Percentiles rank a stretch among this genome's conserved stretches.
These are phyloP conservation scores for Eurytemora carolleeae DNA, from an alignment of 1,140 invertebrate species.

Conservation along the genomic window DNA sequence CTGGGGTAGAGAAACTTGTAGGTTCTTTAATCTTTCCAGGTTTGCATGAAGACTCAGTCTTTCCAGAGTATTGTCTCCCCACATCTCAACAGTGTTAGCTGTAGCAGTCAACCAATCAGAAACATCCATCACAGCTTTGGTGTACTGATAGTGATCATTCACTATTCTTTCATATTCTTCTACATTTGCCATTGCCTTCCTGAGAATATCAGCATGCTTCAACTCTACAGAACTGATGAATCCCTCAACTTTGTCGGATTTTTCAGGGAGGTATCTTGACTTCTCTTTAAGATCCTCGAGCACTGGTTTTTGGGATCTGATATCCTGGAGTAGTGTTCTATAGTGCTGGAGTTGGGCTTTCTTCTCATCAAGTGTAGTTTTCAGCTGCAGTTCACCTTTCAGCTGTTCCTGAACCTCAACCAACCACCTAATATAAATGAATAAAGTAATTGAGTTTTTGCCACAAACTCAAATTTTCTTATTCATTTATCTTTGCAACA, in stretches of 20 bases:
- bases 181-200: slow-evolving; percentile 38
- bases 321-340: slow-evolving; percentile 57
- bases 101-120: slow-evolving; percentile 80
- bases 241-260: slow-evolving; percentile 39
- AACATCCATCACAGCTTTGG: slow-evolving; percentile 63
- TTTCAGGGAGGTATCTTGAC: slow-evolving; percentile 47
- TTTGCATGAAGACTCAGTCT: slow-evolving; percentile 70
- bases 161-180: slow-evolving; percentile 63
- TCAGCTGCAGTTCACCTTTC: slow-evolving; percentile 50
- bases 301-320: slow-evolving; percentile 64
- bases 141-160: slow-evolving; percentile 74
- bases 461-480: too few species aligned
- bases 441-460: too few species aligned
- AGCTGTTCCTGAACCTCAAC: slow-evolving; percentile 48
- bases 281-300: slow-evolving; percentile 58
- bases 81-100: slow-evolving; percentile 57
- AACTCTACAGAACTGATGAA: slow-evolving; percentile 36
- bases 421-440: too few species aligned
- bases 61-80: slow-evolving; percentile 67
- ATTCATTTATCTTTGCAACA: too few species aligned
- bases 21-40: slow-evolving; percentile 56
- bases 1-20: slow-evolving; percentile 45
- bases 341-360: slow-evolving; percentile 61
- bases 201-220: slow-evolving; percentile 41
- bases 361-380: slow-evolving; percentile 78